Conservation (phyloP, 2,888 invertebrate genomes). For the Chesias legatella region DNA sequence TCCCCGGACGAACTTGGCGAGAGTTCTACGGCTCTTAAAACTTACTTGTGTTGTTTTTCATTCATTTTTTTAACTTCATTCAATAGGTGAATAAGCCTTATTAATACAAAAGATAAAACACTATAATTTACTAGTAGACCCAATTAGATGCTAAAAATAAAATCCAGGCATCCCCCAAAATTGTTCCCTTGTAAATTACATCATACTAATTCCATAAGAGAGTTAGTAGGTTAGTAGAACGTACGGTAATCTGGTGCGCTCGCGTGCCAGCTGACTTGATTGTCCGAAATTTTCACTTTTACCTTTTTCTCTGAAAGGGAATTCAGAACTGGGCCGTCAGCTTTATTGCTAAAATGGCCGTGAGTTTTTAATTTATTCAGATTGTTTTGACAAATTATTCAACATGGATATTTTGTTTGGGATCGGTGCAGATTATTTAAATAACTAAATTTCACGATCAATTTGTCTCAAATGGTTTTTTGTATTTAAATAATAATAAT, state of each 20-base stretch:
- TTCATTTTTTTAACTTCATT: too few relatives aligned
- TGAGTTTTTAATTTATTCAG: conserved; percentile 18
- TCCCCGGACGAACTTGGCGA: too few relatives aligned
- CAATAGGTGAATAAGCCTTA: too few relatives aligned
- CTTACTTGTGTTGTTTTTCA: too few relatives aligned
- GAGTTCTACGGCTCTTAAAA: too few relatives aligned
- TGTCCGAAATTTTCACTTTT: conserved; percentile 41
- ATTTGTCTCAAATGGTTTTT: too few relatives aligned
- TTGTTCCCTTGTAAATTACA: conserved; percentile 7
- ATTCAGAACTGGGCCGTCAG: conserved; percentile 38
- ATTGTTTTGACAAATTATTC: conserved; percentile 10
- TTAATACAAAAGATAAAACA: neutral
- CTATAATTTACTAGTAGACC: neutral
- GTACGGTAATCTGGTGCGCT: conserved; percentile 24
- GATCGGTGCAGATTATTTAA: neutral
- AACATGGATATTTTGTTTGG: conserved; percentile 5
- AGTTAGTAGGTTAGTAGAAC: conserved; percentile 36
- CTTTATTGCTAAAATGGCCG: conserved; percentile 16
- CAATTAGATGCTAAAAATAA: neutral
- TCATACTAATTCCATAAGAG: conserved; percentile 8
- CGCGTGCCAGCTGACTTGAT: conserved; percentile 44
- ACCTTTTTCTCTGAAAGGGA: conserved; percentile 32
- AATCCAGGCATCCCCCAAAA: neutral
- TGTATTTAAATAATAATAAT: too few relatives aligned
- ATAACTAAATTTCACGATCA: too few relatives aligned